phyloP scores from a whole-genome alignment of 2,113 vertebrate species.

The Galemys pyrenaicus region DNA sequence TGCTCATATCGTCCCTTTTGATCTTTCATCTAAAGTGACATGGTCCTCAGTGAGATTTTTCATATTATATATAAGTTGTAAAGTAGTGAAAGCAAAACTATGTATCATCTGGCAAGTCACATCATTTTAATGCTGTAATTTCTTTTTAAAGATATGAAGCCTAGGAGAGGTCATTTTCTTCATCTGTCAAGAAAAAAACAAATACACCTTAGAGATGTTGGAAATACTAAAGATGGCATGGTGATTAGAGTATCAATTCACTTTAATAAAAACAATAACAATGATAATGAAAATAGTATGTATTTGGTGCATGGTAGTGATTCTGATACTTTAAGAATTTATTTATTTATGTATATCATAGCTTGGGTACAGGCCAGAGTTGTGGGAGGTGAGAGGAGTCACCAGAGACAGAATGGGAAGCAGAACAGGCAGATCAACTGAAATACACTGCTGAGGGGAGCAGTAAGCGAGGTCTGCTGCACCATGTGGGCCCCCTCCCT shows the following conservation, averaged over 20 bases:
- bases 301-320: background rate
- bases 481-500: too few relatives aligned
- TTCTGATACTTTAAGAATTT: background rate
- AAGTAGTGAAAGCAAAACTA: background rate
- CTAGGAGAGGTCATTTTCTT: background rate
- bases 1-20: background rate
- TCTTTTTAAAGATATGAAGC: background rate
- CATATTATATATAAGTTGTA: background rate
- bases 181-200: background rate
- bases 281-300: background rate
- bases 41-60: background rate
- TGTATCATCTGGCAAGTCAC: background rate
- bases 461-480: too few relatives aligned
- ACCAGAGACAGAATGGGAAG: too few relatives aligned
- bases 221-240: background rate
- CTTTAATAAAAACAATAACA: background rate
- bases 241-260: background rate
- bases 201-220: background rate
- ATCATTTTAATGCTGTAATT: background rate
- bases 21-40: background rate
- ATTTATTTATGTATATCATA: too few relatives aligned
- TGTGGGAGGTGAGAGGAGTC: too few relatives aligned
- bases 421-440: too few relatives aligned
- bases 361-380: too few relatives aligned
- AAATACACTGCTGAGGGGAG: too few relatives aligned